Evolutionary conservation across 2,888 invertebrate genomes (phyloP).

Genomic region (Rutpela maculata): DNA sequence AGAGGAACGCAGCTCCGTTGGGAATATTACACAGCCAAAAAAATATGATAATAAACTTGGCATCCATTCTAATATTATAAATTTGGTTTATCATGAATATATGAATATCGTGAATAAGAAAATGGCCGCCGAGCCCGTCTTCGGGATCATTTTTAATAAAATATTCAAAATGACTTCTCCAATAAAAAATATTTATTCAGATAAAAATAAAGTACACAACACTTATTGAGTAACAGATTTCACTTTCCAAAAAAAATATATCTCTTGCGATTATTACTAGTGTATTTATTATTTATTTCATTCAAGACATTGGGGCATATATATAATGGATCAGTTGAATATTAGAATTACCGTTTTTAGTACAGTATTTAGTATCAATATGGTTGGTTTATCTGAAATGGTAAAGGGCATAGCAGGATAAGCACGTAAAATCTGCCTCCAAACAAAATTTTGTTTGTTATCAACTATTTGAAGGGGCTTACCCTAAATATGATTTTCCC

Average conservation of each 20-base stretch:
- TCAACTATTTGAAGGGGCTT: no score
- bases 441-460: no score
- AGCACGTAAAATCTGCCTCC: no score
- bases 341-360: no score
- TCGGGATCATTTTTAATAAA: neutral
- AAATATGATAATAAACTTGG: neutral
- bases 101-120: slow-evolving; percentile 7
- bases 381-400: no score
- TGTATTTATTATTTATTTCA: no score
- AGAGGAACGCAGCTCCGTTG: neutral
- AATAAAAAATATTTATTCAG: neutral
- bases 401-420: no score
- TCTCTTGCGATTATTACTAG: no score
- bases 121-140: neutral
- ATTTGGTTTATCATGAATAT: slow-evolving; percentile 5
- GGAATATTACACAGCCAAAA: neutral
- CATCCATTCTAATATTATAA: neutral
- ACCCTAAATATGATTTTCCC: no score
- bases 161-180: slow-evolving; percentile 3
- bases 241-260: neutral
- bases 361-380: no score
- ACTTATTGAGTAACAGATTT: neutral
- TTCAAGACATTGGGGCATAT: no score
- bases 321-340: no score
- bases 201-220: neutral